phyloP scores from a whole-genome alignment of 35 echinoderm and acorn worm genomes.

The Hemicentrotus pulcherrimus region DNA sequence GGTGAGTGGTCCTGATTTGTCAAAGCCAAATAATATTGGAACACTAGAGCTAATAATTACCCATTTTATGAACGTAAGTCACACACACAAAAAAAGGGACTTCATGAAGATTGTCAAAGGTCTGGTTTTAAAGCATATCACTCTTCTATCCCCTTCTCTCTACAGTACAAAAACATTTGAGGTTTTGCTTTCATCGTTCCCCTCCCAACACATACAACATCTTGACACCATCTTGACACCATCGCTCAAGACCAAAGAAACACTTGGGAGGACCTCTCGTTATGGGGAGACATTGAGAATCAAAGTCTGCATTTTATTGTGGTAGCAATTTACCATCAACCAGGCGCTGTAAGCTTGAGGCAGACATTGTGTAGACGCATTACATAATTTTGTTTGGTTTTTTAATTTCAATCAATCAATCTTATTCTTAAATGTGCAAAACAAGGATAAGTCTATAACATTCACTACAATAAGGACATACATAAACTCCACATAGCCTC shows the following conservation, averaged over 20 bases:
- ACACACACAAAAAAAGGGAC: no score
- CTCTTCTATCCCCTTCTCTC: no score
- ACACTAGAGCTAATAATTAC: no score
- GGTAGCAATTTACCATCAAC: constrained; percentile 34
- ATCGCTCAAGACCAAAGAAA: background rate
- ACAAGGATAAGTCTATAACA: constrained; percentile 20
- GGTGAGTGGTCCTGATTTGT: no score
- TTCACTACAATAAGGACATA: constrained; percentile 20
- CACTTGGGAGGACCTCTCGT: background rate
- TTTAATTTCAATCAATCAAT: constrained; percentile 11
- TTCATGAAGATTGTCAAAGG: no score
- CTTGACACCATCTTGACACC: background rate
- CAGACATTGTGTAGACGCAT: background rate
- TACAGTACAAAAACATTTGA: no score
- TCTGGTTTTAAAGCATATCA: no score
- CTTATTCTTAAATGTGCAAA: constrained; percentile 28
- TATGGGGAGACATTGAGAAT: constrained; percentile 43
- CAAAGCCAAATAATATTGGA: no score
- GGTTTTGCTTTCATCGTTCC: no score
- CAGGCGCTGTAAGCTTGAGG: background rate
- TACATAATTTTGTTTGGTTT: background rate
- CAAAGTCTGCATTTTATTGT: constrained; percentile 36
- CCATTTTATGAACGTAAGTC: no score
- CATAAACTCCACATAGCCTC: background rate
- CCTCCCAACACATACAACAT: background rate